These are phyloP conservation scores for Danio aesculapii DNA, from an alignment of 2,797 vertebrate genomes.

Conservation along the genomic window DNA sequence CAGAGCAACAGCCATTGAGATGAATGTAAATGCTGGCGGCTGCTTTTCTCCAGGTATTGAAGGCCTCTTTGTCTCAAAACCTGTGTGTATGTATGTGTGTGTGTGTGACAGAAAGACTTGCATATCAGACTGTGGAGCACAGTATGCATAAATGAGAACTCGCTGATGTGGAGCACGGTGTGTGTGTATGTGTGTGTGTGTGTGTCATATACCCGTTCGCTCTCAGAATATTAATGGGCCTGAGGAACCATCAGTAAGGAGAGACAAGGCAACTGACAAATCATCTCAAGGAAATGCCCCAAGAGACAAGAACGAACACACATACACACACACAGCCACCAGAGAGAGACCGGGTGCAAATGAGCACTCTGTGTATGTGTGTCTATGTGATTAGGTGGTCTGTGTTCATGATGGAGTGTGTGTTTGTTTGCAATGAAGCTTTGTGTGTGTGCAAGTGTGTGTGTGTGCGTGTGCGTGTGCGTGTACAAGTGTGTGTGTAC, in stretches of 20 bases:
- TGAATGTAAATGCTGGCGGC: background rate
- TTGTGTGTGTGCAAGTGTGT: slow-evolving; percentile 2
- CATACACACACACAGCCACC: slow-evolving; percentile 21
- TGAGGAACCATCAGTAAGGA: slow-evolving; percentile 50
- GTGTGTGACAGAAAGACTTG: slow-evolving; percentile 23
- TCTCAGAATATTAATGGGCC: slow-evolving; percentile 55
- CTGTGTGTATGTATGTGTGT: background rate
- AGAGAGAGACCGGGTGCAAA: slow-evolving; percentile 21
- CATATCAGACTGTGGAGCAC: slow-evolving; percentile 37
- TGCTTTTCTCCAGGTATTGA: background rate
- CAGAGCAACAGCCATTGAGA: slow-evolving; percentile 16
- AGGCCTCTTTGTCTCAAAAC: slow-evolving; percentile 7
- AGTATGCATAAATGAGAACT: slow-evolving; percentile 51
- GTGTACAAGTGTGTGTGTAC: background rate
- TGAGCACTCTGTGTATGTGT: background rate
- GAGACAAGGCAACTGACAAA: slow-evolving; percentile 52
- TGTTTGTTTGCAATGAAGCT: slow-evolving; percentile 10
- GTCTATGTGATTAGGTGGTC: background rate
- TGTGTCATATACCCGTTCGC: slow-evolving; percentile 3
- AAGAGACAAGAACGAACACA: slow-evolving; percentile 23
- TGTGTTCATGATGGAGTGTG: slow-evolving; percentile 31
- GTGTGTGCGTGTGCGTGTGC: no score
- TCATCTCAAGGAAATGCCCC: slow-evolving; percentile 48
- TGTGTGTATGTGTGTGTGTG: slow-evolving; percentile 38
- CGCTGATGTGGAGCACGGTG: slow-evolving; percentile 41